phyloP scores from a whole-genome alignment of 2,888 invertebrate species.

The Kuschelorhynchus macadamiae region DNA sequence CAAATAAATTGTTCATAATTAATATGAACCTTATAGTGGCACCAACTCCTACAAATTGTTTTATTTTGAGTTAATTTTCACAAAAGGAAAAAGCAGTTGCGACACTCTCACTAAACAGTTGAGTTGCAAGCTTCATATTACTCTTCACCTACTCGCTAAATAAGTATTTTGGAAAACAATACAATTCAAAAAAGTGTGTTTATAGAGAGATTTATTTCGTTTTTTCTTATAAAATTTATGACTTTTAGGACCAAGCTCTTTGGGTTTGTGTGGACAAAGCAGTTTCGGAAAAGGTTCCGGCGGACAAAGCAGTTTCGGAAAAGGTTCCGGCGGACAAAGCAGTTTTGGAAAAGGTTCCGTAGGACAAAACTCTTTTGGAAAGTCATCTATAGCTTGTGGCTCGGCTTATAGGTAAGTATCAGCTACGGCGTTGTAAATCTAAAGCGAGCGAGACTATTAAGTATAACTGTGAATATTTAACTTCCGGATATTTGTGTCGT shows the following conservation, averaged over 20 bases:
- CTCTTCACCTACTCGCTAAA: neutral
- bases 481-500: too few species aligned
- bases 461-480: too few species aligned
- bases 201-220: too few species aligned
- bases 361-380: constrained; percentile 63
- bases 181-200: too few species aligned
- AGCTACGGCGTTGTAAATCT: neutral
- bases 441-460: neutral
- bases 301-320: constrained; percentile 63
- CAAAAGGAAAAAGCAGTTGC: neutral
- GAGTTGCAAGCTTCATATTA: neutral
- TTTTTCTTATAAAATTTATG: too few species aligned
- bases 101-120: neutral
- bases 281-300: constrained; percentile 63
- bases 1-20: neutral
- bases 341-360: constrained; percentile 64
- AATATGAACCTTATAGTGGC: neutral
- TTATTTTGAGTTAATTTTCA: neutral
- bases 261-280: constrained; percentile 61
- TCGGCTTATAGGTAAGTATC: constrained; percentile 69
- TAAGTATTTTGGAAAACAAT: too few species aligned
- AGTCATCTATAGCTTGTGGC: constrained; percentile 60
- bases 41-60: neutral
- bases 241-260: constrained; percentile 61
- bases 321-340: constrained; percentile 61